Conservation (phyloP, 2,113 vertebrate species). For the Istiophorus platypterus region DNA sequence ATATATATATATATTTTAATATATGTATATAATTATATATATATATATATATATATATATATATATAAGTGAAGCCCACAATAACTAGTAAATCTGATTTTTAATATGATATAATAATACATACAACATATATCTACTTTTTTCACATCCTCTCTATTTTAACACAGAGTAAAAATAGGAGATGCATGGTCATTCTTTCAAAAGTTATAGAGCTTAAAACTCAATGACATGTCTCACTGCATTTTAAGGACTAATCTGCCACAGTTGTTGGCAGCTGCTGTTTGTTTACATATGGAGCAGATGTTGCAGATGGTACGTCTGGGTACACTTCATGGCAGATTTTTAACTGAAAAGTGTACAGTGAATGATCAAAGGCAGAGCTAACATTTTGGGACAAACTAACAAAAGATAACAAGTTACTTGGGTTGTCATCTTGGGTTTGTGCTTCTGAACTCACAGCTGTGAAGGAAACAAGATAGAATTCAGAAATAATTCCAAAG, state of each 20-base stretch:
- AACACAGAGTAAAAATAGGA: neutral
- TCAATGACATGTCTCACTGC: neutral
- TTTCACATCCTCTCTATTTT: neutral
- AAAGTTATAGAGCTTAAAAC: constrained; percentile 16
- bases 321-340: constrained; percentile 25
- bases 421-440: constrained; percentile 36
- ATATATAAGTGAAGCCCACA: neutral
- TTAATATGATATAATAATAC: too few species aligned
- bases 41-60: too few species aligned
- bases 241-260: constrained; percentile 40
- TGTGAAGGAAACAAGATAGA: neutral
- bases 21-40: too few species aligned
- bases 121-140: neutral
- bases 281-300: constrained; percentile 52
- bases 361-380: constrained; percentile 45
- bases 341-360: constrained; percentile 34
- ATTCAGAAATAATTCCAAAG: neutral
- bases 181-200: neutral
- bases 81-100: neutral
- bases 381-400: constrained; percentile 37
- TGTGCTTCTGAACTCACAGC: constrained; percentile 10
- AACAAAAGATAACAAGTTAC: constrained; percentile 37
- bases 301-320: constrained; percentile 53
- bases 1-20: too few species aligned
- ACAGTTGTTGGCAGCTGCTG: constrained; percentile 44